phyloP scores from a whole-genome alignment of 2,888 invertebrate genomes.

The Carabus problematicus region DNA sequence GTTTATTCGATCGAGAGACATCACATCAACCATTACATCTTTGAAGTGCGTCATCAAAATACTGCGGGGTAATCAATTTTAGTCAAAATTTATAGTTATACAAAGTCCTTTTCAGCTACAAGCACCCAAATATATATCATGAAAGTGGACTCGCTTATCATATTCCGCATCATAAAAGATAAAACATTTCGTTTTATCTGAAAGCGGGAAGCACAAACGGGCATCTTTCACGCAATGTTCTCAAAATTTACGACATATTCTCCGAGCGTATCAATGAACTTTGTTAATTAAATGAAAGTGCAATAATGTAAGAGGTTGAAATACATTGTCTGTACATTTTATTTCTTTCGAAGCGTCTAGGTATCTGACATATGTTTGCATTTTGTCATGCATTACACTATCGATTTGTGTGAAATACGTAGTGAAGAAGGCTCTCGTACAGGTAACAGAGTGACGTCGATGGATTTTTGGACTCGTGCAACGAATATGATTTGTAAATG shows the following conservation, averaged over 20 bases:
- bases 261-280: slow-evolving; percentile 12
- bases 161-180: slow-evolving; percentile 2
- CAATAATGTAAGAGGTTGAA: slow-evolving; percentile 23
- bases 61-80: too few species aligned
- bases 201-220: slow-evolving; percentile 23
- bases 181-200: slow-evolving; percentile 23
- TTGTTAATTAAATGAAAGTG: slow-evolving; percentile 32
- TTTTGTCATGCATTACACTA: slow-evolving; percentile 24
- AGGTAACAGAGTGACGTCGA: slow-evolving; percentile 25
- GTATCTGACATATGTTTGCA: slow-evolving; percentile 24
- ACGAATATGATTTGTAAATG: slow-evolving; percentile 34
- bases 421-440: not conserved
- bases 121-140: too few species aligned
- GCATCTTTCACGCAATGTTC: slow-evolving; percentile 31
- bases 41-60: too few species aligned
- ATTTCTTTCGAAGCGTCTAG: too few species aligned
- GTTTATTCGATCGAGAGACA: too few species aligned
- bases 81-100: too few species aligned
- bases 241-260: slow-evolving; percentile 29
- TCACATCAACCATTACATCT: too few species aligned
- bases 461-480: slow-evolving; percentile 27
- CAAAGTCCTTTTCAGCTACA: too few species aligned
- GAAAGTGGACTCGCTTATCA: not conserved
- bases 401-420: slow-evolving; percentile 23
- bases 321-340: too few species aligned